Evolutionary conservation across 1,140 invertebrate genomes (phyloP), one percentile per base, ranked within the genome.

Genomic region (Bombus soroeensis): DNA sequence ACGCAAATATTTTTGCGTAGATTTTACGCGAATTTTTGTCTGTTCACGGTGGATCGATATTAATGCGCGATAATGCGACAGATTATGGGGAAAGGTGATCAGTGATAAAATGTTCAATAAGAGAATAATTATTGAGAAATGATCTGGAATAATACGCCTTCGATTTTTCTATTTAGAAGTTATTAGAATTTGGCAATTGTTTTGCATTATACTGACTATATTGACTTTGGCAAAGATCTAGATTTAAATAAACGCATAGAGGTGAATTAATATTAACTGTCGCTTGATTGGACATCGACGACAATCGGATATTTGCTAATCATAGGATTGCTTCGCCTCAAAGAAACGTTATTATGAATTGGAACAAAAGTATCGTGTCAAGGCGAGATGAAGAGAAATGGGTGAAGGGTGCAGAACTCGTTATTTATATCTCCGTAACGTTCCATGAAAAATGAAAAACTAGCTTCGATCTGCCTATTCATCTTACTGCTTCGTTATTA

Each of bases 341-440:
- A 66, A 81, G 53, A 10, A 34, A 43, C 75, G 79, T 84, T 80
- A 84, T 85, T 73, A 81, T 53, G 62, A 81, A 81, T 72, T 81
- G 68, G 43, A 68, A 81, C 28, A n/a, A 73, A 85, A 85, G 78
- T 68, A 57, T 68, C 77, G 59, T 74, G 78, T 85, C 70, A 74
- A 81, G 83, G 57, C 28, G 59, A 74, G 80, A 74, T 41, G 83
- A 74, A 64, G 41, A 34, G 57, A 81, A 85, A 85, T 74, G 57
- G 83, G 78, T 74, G 70, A 81, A 85, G 70, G 78, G 39, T 74
- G 28, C 22, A 10, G 2, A 18, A 41, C 25, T 62, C 76, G 66
- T 62, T 85, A 80, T 57, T 83, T 57, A 15, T n/a, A 70, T 41
- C 37, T 34, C 22, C 22, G 25, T 39, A 18, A 8, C 22, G 47